A percentile compares a stretch with the other conserved stretches of the same genome.
phyloP scores from a whole-genome alignment of 2,888 invertebrate species.

The Drosophila robusta region DNA sequence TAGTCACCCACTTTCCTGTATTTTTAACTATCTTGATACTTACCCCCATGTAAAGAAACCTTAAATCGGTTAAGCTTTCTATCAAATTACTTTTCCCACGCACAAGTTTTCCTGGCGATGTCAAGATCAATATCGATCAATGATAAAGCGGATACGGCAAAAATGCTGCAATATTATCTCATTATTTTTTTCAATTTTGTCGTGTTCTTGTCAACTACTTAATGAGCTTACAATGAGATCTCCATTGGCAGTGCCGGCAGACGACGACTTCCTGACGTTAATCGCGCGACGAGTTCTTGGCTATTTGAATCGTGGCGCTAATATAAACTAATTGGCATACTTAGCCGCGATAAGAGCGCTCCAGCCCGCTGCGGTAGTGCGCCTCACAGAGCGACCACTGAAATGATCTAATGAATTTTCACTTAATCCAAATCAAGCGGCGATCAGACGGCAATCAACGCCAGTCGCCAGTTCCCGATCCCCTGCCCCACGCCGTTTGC shows the following conservation, averaged over 20 bases:
- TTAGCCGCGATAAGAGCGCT: conserved; percentile 52
- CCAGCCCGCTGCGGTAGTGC: conserved; percentile 57
- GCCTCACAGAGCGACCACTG: conserved; percentile 61
- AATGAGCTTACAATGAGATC: conserved; percentile 62
- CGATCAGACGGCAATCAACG: conserved; percentile 71
- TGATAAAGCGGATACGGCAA: conserved; percentile 26
- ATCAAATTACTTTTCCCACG: neutral
- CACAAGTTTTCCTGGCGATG: neutral
- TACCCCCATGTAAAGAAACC: neutral
- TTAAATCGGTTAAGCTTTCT: neutral
- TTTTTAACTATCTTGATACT: too few species aligned
- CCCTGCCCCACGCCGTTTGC: conserved; percentile 32
- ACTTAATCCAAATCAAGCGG: conserved; percentile 80
- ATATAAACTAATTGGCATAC: conserved; percentile 74
- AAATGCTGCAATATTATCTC: conserved; percentile 8
- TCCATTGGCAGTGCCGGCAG: conserved; percentile 12
- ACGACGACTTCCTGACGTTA: conserved; percentile 58
- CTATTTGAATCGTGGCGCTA: conserved; percentile 43
- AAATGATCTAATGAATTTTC: conserved; percentile 80
- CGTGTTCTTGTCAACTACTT: conserved; percentile 49
- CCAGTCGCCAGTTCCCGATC: conserved; percentile 25
- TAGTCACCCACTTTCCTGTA: too few species aligned
- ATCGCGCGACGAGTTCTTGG: conserved; percentile 36
- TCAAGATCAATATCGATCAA: conserved; percentile 21
- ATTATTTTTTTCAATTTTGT: conserved; percentile 9